Evolutionary conservation across 1,140 invertebrate genomes (phyloP).

Genomic region (Apis laboriosa): DNA sequence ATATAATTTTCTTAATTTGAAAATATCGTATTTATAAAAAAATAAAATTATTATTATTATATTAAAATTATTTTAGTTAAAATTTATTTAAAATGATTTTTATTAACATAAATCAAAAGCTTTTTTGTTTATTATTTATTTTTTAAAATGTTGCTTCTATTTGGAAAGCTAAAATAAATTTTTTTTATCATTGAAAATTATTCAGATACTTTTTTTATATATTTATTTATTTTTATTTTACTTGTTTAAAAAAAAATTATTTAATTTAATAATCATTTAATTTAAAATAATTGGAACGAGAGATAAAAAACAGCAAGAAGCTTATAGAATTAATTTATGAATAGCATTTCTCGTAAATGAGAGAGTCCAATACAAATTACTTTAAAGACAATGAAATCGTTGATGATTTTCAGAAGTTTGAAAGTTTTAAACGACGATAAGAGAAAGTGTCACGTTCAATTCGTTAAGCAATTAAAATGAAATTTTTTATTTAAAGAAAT

Average conservation of each 20-base stretch:
- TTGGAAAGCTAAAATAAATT: no score
- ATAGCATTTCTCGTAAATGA: neutral
- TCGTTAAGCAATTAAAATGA: neutral
- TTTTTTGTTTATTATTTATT: no score
- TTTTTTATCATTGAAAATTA: no score
- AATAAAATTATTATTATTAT: neutral
- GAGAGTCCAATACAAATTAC: neutral
- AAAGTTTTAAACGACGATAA: slow-evolving; percentile 5
- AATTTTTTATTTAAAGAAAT: slow-evolving; percentile 1
- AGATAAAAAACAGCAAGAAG: no score
- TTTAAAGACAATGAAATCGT: neutral
- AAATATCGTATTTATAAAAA: no score
- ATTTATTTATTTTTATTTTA: no score
- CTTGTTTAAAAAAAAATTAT: no score
- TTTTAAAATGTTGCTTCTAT: no score
- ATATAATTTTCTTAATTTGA: neutral
- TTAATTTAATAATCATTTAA: no score
- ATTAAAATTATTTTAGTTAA: neutral
- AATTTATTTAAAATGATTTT: neutral
- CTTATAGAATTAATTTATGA: neutral
- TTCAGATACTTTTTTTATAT: no score
- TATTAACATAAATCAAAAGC: neutral
- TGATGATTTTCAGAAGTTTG: neutral
- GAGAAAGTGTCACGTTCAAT: neutral
- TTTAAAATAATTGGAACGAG: no score